These are phyloP conservation scores for Aviceda subcristata DNA, from an alignment of 2,113 vertebrate genomes.

Conservation along the genomic window DNA sequence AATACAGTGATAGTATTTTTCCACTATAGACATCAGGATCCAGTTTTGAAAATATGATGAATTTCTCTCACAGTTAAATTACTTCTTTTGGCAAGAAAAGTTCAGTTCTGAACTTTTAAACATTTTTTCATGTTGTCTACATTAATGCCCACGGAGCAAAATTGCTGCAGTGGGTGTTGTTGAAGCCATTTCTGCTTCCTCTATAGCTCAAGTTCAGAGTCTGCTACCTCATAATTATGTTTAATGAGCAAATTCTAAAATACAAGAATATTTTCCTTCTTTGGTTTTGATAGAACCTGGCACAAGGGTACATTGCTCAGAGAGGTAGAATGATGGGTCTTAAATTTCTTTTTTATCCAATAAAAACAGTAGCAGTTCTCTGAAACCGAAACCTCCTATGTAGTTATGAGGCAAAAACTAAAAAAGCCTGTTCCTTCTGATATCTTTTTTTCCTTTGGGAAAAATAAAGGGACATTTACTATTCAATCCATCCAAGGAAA, in stretches of 20 bases:
- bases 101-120: background rate
- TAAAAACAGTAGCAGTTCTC: background rate
- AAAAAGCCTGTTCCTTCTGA: background rate
- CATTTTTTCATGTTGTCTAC: background rate
- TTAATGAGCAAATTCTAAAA: constrained; percentile 11
- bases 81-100: background rate
- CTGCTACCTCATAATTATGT: background rate
- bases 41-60: background rate
- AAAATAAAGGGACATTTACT: background rate
- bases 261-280: background rate
- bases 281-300: background rate
- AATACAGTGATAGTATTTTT: background rate
- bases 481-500: background rate
- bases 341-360: background rate
- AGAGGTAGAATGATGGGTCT: background rate
- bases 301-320: background rate
- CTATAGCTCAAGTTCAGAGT: background rate
- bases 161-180: background rate
- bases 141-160: background rate
- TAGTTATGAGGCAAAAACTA: background rate
- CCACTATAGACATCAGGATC: background rate
- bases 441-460: background rate
- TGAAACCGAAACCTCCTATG: background rate
- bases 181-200: constrained; percentile 3
- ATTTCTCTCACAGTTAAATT: background rate